phyloP scores from a whole-genome alignment of 2,888 invertebrate species.

The Meandrusa payeni region DNA sequence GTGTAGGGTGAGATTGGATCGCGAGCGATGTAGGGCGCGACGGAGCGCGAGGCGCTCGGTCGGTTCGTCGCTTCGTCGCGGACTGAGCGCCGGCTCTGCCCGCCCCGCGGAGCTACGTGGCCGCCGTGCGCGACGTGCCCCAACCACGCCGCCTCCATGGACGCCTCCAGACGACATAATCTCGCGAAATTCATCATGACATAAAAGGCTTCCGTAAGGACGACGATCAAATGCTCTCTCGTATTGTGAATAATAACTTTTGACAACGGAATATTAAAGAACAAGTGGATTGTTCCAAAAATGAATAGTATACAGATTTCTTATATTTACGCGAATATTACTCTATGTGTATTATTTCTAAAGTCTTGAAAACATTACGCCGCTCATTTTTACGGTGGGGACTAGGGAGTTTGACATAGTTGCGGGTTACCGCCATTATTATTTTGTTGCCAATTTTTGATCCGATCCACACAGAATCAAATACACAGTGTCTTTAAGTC shows the following conservation, averaged over 20 bases:
- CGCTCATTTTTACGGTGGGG: too few relatives aligned
- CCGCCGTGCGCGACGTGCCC: conserved; percentile 58
- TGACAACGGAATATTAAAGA: conserved; percentile 21
- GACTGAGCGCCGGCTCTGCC: conserved; percentile 66
- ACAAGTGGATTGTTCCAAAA: conserved; percentile 13
- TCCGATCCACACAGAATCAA: too few relatives aligned
- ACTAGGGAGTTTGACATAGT: too few relatives aligned
- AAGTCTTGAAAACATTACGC: too few relatives aligned
- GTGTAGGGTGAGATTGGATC: conserved; percentile 73
- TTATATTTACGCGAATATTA: too few relatives aligned
- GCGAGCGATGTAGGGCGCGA: conserved; percentile 49
- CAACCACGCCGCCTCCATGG: conserved; percentile 30
- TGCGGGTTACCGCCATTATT: too few relatives aligned
- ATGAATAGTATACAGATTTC: neutral
- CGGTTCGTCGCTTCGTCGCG: conserved; percentile 66
- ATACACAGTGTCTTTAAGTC: too few relatives aligned
- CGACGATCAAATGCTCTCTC: conserved; percentile 28
- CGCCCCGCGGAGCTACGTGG: conserved; percentile 34
- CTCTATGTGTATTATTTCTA: too few relatives aligned
- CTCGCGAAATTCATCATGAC: conserved; percentile 54
- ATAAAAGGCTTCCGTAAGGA: conserved; percentile 45
- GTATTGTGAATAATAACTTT: conserved; percentile 24
- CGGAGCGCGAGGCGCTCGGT: conserved; percentile 64
- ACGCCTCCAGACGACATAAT: conserved; percentile 46
- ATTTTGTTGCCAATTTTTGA: too few relatives aligned